Percentiles rank a stretch among this genome's conserved stretches.
These are phyloP conservation scores for Aphelenchoides fujianensis DNA, from an alignment of 1,140 invertebrate species.

Conservation along the genomic window DNA sequence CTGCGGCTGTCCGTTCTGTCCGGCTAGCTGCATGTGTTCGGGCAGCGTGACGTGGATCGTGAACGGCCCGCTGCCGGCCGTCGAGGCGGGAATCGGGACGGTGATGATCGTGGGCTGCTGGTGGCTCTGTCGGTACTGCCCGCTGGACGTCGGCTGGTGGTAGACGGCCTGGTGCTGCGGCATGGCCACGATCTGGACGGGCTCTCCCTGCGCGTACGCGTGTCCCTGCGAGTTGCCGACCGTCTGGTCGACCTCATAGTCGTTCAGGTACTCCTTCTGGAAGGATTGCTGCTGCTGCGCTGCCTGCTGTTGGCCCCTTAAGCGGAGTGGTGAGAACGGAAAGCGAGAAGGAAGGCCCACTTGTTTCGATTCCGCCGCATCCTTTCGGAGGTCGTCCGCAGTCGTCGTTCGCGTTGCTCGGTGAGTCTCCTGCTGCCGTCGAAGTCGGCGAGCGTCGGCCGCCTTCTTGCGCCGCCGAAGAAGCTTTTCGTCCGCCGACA, in stretches of 20 bases:
- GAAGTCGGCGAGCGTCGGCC: neutral
- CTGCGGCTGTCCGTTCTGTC: conserved; percentile 11
- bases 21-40: conserved; percentile 9
- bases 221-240: neutral
- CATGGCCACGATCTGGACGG: conserved; percentile 7
- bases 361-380: conserved; percentile 3
- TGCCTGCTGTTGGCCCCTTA: neutral
- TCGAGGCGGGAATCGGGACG: conserved; percentile 10
- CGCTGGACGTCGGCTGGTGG: neutral
- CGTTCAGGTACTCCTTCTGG: neutral
- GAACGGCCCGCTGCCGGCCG: neutral
- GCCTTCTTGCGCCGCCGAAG: neutral
- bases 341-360: neutral
- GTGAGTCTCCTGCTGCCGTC: conserved; percentile 19
- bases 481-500: conserved; percentile 9
- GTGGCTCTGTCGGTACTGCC: neutral
- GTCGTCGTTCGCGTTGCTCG: conserved; percentile 9
- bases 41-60: conserved; percentile 21
- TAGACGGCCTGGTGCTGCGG: conserved; percentile 16
- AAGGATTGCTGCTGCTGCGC: conserved; percentile 14
- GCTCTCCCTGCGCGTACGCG: neutral
- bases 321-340: no score
- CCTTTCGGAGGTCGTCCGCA: neutral
- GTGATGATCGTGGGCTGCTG: conserved; percentile 16
- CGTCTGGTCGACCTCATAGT: neutral